A percentile compares a stretch with the other conserved stretches of the same genome.
phyloP scores from a whole-genome alignment of 2,113 vertebrate species.

The Onychostoma macrolepis region DNA sequence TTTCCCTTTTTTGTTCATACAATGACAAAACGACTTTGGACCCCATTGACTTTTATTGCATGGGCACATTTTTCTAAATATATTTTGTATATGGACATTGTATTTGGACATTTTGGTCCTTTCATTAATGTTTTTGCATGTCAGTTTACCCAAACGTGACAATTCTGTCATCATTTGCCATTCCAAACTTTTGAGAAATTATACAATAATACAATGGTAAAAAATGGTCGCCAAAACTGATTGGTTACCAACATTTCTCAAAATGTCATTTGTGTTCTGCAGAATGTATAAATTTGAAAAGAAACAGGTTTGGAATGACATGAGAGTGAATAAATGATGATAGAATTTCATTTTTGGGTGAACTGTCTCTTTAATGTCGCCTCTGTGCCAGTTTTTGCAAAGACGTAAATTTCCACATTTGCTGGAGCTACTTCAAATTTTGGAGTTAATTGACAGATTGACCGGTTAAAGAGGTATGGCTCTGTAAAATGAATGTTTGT shows the following conservation, averaged over 20 bases:
- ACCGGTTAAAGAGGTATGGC: neutral
- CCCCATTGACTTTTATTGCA: neutral
- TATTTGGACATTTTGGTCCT: neutral
- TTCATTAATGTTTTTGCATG: neutral
- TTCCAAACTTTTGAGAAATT: neutral
- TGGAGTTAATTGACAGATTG: neutral
- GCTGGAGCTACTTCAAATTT: neutral
- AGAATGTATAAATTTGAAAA: neutral
- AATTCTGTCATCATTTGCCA: neutral
- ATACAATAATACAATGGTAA: neutral
- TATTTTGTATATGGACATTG: neutral
- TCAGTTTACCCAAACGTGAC: neutral
- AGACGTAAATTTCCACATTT: conserved; percentile 11
- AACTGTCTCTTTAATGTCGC: neutral
- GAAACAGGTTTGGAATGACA: neutral
- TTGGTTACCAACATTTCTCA: neutral
- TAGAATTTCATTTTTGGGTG: neutral
- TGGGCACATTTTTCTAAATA: neutral
- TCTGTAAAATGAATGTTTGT: conserved; percentile 7
- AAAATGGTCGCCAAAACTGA: neutral
- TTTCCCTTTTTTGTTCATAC: neutral
- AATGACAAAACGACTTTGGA: neutral
- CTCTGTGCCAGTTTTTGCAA: neutral
- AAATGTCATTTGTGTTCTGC: neutral
- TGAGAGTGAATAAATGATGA: neutral